A percentile compares a stretch with the other conserved stretches of the same genome.
Conservation (phyloP, 1,140 invertebrate species). For the Hylyphantes graminicola region DNA sequence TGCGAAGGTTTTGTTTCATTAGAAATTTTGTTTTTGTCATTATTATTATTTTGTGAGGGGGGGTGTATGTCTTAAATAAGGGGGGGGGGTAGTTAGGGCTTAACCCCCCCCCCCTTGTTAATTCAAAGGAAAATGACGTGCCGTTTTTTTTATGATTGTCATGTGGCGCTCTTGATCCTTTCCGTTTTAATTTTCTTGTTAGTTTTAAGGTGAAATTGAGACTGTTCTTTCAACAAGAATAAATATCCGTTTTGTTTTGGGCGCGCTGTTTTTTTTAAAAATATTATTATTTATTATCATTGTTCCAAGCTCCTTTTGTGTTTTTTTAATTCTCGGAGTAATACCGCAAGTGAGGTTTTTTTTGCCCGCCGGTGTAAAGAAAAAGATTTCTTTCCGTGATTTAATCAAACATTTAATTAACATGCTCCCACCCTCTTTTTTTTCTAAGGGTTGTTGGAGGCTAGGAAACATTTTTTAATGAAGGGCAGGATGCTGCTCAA, state of each 20-base stretch:
- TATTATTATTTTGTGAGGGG: neutral
- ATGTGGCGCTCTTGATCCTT: conserved; percentile 29
- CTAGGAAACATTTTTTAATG: conserved; percentile 51
- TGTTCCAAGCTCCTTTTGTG: neutral
- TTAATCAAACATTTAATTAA: conserved; percentile 60
- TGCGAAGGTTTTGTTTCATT: conserved; percentile 59
- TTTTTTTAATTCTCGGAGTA: conserved; percentile 24
- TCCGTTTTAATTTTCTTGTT: conserved; percentile 52
- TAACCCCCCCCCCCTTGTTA: conserved; percentile 31
- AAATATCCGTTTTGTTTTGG: conserved; percentile 48
- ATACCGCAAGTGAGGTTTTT: conserved; percentile 42
- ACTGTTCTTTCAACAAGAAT: conserved; percentile 1
- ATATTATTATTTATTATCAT: neutral
- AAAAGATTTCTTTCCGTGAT: conserved; percentile 47
- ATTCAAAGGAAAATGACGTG: conserved; percentile 46
- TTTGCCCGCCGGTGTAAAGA: neutral
- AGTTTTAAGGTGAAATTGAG: conserved; percentile 21
- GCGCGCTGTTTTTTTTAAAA: conserved; percentile 12
- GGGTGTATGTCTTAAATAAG: conserved; percentile 23
- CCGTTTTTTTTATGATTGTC: conserved; percentile 13
- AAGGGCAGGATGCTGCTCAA: conserved; percentile 36
- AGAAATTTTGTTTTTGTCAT: conserved; percentile 32
- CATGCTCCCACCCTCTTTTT: conserved; percentile 22
- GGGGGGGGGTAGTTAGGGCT: conserved; percentile 4
- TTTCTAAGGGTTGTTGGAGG: conserved; percentile 42